These are phyloP conservation scores for Lobophora halterata DNA, from an alignment of 2,888 invertebrate species.

Conservation along the genomic window DNA sequence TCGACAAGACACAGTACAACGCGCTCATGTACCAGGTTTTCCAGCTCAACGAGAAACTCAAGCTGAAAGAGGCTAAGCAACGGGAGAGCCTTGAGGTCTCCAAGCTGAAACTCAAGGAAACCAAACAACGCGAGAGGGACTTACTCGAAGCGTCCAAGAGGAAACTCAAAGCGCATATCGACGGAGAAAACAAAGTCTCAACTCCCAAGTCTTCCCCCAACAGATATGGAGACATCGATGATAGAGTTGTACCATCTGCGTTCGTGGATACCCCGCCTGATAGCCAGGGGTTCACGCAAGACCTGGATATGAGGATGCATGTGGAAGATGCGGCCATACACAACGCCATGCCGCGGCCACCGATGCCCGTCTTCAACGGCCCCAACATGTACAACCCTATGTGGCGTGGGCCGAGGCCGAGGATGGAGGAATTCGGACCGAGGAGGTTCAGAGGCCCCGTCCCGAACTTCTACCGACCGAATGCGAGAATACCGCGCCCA, in stretches of 20 bases:
- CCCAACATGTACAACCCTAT: slow-evolving; percentile 38
- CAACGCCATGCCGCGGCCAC: slow-evolving; percentile 44
- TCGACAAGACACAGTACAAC: slow-evolving; percentile 88
- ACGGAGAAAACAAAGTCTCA: slow-evolving; percentile 66
- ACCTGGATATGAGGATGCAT: slow-evolving; percentile 64
- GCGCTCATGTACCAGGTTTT: slow-evolving; percentile 88
- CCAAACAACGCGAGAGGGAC: slow-evolving; percentile 83
- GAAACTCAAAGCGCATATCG: slow-evolving; percentile 60
- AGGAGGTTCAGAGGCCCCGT: slow-evolving; percentile 57
- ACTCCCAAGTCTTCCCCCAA: slow-evolving; percentile 73
- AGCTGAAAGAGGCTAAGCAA: slow-evolving; percentile 87
- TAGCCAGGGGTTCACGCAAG: slow-evolving; percentile 50
- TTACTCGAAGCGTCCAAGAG: slow-evolving; percentile 79
- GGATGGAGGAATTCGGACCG: slow-evolving; percentile 58
- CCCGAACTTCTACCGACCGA: slow-evolving; percentile 57
- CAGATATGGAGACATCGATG: slow-evolving; percentile 76
- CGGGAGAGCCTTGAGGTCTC: slow-evolving; percentile 83
- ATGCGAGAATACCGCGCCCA: slow-evolving; percentile 50
- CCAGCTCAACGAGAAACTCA: slow-evolving; percentile 88
- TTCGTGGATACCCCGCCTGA: slow-evolving; percentile 58
- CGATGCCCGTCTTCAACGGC: slow-evolving; percentile 26
- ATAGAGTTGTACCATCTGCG: slow-evolving; percentile 61
- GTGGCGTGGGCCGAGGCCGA: slow-evolving; percentile 61
- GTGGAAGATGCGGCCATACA: slow-evolving; percentile 34
- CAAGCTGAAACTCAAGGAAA: slow-evolving; percentile 85